Evolutionary conservation across 2,888 invertebrate species (phyloP), one percentile per base, ranked within the genome.

Genomic region (Hypsopygia costalis): DNA sequence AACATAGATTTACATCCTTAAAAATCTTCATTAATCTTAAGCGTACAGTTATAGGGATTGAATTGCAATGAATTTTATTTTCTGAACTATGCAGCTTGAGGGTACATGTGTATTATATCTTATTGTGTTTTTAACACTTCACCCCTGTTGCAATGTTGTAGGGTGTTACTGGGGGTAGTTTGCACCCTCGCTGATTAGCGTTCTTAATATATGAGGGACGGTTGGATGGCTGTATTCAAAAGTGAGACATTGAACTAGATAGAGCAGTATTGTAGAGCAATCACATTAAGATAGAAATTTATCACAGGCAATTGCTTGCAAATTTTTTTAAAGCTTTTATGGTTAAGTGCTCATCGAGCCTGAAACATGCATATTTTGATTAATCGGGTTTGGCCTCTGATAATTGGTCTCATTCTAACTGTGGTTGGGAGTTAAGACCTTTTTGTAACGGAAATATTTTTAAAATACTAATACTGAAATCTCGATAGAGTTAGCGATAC

Each of bases 61-160:
- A 29, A 49, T 47, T 60, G 3, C 37, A 25, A 34, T 27, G 20
- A 5, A 32, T 44, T 8, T 9, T n/a, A 25, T 47, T 49, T 37
- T 36, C 25, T 25, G n/a, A 10, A 28, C 22, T 11, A 9, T 33
- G 11, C 12, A 10, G 0, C 11, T 11, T 6, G 47, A 41, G 41
- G 40, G 16, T 51, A 49, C 35, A 49, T 47, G 51, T 52, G 66
- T 78, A 77, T 80, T 75, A 74, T 80, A 74, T 77, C 73, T 82
- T 83, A 86, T 87, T 85, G 82, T 86, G 71, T 87, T 87, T 86
- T 85, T 85, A 83, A 83, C 83, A 86, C 85, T 80, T 81, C 73
- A 63, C 80, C 80, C 80, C 68, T 67, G 66, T 55, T 60, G 60
- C 60, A 58, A 51, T 58, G 69, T 25, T 67, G 61, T 60, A 53